phyloP scores from a whole-genome alignment of 2,888 invertebrate species.

The Himalopsyche tibetana region DNA sequence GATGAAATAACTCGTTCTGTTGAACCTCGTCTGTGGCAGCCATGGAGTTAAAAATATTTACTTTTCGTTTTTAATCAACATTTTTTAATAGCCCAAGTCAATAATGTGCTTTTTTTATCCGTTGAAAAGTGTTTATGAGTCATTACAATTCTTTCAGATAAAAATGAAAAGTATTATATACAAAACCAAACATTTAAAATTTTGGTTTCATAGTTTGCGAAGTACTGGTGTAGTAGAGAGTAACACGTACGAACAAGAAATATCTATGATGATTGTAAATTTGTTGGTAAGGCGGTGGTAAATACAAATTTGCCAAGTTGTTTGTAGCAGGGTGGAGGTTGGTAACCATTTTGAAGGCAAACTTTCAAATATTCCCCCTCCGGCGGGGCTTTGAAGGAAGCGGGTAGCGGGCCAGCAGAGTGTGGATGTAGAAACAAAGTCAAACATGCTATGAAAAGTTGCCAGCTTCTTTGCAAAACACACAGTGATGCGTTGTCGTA shows the following conservation, averaged over 20 bases:
- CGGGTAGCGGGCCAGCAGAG: neutral
- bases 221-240: neutral
- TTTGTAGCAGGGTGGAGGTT: neutral
- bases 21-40: too few species aligned
- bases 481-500: slow-evolving; percentile 6
- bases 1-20: too few species aligned
- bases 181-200: too few species aligned
- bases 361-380: slow-evolving; percentile 13
- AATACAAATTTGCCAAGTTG: slow-evolving; percentile 40
- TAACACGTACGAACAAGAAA: slow-evolving; percentile 35
- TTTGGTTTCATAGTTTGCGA: neutral
- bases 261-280: slow-evolving; percentile 40
- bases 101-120: too few species aligned
- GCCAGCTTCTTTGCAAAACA: neutral
- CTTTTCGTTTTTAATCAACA: too few species aligned
- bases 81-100: too few species aligned
- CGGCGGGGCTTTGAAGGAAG: neutral
- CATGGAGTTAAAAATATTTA: too few species aligned
- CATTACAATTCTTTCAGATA: too few species aligned
- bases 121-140: too few species aligned
- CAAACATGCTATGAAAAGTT: slow-evolving; percentile 38
- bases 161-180: too few species aligned
- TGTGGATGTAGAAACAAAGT: slow-evolving; percentile 25
- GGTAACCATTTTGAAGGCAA: slow-evolving; percentile 39
- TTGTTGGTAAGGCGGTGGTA: slow-evolving; percentile 36